These are phyloP conservation scores for Diadema setosum DNA, from an alignment of 35 echinoderm and acorn worm genomes.

Conservation along the genomic window DNA sequence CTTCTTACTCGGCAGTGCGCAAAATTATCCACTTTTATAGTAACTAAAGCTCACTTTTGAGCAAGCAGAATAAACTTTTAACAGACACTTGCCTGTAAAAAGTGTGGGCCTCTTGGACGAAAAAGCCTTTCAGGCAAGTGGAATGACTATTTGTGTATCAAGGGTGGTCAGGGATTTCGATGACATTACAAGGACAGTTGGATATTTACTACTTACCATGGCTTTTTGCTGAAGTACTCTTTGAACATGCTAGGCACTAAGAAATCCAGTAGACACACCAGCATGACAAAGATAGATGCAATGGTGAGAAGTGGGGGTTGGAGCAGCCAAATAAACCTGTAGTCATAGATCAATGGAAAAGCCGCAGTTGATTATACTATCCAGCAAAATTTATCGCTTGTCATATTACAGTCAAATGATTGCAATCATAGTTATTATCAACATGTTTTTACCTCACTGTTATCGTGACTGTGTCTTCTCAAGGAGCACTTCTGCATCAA, in stretches of 20 bases:
- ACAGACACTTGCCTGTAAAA: too few species aligned
- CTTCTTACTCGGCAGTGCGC: too few species aligned
- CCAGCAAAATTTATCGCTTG: too few species aligned
- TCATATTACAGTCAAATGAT: neutral
- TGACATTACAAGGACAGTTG: too few species aligned
- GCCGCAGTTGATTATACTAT: neutral
- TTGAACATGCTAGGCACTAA: slow-evolving; percentile 8
- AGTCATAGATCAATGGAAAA: neutral
- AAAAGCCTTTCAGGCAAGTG: too few species aligned
- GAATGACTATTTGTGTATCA: too few species aligned
- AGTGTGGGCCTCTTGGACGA: too few species aligned
- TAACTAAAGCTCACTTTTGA: too few species aligned
- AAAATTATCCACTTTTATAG: too few species aligned
- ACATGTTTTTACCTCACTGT: neutral
- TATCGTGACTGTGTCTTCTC: neutral
- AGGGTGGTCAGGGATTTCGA: too few species aligned
- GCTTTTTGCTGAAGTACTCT: neutral
- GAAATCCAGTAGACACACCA: neutral
- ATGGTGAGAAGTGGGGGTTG: neutral
- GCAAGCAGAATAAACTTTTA: too few species aligned
- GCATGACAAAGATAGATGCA: neutral
- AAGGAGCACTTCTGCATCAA: neutral
- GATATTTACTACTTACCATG: neutral
- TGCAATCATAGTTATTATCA: neutral
- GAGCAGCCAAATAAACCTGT: neutral